Evolutionary conservation across 1,140 invertebrate species (phyloP).

Genomic region (Drosophila sechellia): DNA sequence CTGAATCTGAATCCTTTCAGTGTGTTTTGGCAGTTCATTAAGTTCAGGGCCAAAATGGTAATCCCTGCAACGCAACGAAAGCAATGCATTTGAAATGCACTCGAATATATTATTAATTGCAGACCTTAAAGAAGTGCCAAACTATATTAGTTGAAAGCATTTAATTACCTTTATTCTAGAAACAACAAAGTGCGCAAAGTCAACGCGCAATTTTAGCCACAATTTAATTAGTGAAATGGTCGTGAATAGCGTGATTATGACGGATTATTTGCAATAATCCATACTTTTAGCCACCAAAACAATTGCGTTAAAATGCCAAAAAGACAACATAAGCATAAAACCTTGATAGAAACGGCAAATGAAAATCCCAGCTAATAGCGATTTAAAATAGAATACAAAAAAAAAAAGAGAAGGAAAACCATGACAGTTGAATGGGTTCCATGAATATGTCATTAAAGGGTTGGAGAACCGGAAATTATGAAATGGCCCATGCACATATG

Average conservation of each 20-base stretch:
- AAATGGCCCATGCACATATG: neutral
- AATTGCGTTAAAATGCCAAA: neutral
- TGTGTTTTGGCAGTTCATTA: neutral
- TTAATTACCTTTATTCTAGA: neutral
- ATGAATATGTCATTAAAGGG: slow-evolving; percentile 20
- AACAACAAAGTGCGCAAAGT: neutral
- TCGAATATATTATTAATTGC: no score
- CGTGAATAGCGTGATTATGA: neutral
- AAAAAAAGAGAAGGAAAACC: neutral
- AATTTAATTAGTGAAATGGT: neutral
- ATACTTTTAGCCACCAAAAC: neutral
- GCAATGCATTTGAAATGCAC: no score
- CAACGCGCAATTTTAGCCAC: neutral
- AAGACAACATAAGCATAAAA: neutral
- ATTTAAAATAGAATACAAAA: neutral
- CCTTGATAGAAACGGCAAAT: neutral
- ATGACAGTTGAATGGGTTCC: slow-evolving; percentile 3
- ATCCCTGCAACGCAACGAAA: neutral
- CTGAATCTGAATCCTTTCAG: neutral
- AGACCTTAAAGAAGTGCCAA: no score
- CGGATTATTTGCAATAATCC: slow-evolving; percentile 4
- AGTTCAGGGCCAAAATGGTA: neutral
- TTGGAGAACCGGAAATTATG: slow-evolving; percentile 12
- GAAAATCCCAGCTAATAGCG: neutral
- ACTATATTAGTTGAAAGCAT: no score